phyloP scores from a whole-genome alignment of 1,140 invertebrate species.

The Aphaenogaster floridana region DNA sequence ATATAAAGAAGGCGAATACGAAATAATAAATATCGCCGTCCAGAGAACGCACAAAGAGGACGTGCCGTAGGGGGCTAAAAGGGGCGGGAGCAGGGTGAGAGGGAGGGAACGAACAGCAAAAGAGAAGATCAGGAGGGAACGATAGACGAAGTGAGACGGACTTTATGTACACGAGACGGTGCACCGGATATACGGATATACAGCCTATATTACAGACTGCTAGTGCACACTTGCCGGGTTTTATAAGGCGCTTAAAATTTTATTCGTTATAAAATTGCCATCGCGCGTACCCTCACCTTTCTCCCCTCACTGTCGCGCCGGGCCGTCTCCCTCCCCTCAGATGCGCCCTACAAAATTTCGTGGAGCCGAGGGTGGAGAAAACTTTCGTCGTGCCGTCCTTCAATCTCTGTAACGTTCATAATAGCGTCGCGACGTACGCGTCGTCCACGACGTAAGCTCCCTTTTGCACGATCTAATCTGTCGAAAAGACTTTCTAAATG shows the following conservation, averaged over 20 bases:
- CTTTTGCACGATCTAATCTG: slow-evolving; percentile 18
- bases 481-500: slow-evolving; percentile 18
- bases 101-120: background rate
- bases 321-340: slow-evolving; percentile 14
- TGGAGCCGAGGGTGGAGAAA: background rate
- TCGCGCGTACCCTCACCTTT: slow-evolving; percentile 39
- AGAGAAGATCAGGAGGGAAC: slow-evolving; percentile 6
- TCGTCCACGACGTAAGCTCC: slow-evolving; percentile 2
- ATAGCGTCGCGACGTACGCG: background rate
- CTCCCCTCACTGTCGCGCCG: slow-evolving; percentile 1
- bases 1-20: slow-evolving; percentile 37
- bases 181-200: slow-evolving; percentile 77
- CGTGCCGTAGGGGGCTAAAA: background rate
- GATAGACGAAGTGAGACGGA: slow-evolving; percentile 53
- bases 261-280: slow-evolving; percentile 82
- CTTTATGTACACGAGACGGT: slow-evolving; percentile 76
- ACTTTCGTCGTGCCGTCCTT: slow-evolving; percentile 2
- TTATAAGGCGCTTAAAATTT: slow-evolving; percentile 83
- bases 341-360: slow-evolving; percentile 62
- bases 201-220: slow-evolving; percentile 81
- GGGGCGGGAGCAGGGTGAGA: too few species aligned
- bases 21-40: slow-evolving; percentile 57
- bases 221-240: slow-evolving; percentile 81
- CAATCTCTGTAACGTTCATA: slow-evolving; percentile 32
- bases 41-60: slow-evolving; percentile 33